Evolutionary conservation across 2,113 vertebrate genomes (phyloP), one percentile per base, ranked within the genome.

Genomic region (Egretta garzetta): DNA sequence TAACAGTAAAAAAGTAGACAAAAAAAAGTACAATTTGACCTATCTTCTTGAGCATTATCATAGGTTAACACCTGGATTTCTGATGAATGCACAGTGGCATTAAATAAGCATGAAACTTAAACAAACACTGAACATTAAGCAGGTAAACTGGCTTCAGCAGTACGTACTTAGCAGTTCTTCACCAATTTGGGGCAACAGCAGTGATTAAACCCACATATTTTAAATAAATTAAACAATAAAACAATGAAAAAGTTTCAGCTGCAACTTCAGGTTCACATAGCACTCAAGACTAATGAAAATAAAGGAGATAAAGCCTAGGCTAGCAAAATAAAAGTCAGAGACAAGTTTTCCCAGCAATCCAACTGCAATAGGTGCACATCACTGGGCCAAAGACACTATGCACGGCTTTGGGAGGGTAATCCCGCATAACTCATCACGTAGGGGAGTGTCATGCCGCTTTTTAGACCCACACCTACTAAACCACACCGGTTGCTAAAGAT

Each of bases 81-180:
- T 71, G 45, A 84, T n/a, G 41, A 70, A 74, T 26, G 20, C 12
- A 4, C 11, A 4, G 28, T 45, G 28, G 7, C 37, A 62, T 33
- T 71, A 84, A 92, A 55, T 37, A 80, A 86, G 28, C 28, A 47
- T 14, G 28, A 86, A 86, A 92, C 66, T 88, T 66, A 58, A 94
- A 83, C 7, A 56, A 75, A 62, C 0, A 2, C 8, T 67, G 63
- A 88, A 62, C 18, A 77, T 83, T 1, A 33, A 32, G 47, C 23
- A 55, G 16, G 41, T 52, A 15, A 56, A 75, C 8, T 10, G 12
- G 39, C 23, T 72, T 79, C 73, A 50, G 58, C 4, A 45, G 14
- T 41, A 58, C 1, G 3, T 8, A 30, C 41, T 47, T 7, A 1
- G 23, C 6, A 3, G 15, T 27, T 4, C 20, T 76, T 33, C 56